Evolutionary conservation across 2,888 invertebrate genomes (phyloP).

Genomic region (Tineola bisselliella): DNA sequence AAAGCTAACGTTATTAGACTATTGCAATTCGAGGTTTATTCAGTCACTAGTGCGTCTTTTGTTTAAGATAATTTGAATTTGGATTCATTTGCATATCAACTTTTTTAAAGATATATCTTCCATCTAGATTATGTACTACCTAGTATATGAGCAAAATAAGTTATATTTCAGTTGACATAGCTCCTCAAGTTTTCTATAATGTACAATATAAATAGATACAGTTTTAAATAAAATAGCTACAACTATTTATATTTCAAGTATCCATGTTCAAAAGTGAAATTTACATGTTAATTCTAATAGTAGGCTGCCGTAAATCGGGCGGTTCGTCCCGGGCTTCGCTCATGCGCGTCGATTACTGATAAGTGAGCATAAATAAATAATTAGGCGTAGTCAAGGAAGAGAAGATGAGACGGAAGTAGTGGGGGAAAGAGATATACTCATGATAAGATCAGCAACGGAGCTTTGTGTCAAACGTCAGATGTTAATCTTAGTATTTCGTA

Average conservation of each 20-base stretch:
- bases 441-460: slow-evolving; percentile 62
- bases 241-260: background rate
- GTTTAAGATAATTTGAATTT: too few species aligned
- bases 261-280: background rate
- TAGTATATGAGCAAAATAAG: too few species aligned
- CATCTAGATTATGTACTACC: too few species aligned
- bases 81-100: too few species aligned
- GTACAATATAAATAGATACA: too few species aligned
- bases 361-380: slow-evolving; percentile 63
- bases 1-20: too few species aligned
- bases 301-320: slow-evolving; percentile 37
- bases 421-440: slow-evolving; percentile 14
- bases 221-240: background rate
- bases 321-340: slow-evolving; percentile 44
- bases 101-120: too few species aligned
- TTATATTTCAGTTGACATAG: too few species aligned
- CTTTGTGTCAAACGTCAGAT: slow-evolving; percentile 69
- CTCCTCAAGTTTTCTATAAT: too few species aligned
- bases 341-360: slow-evolving; percentile 62
- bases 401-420: slow-evolving; percentile 39
- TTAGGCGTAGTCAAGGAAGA: slow-evolving; percentile 37
- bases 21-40: too few species aligned
- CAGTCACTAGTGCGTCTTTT: too few species aligned
- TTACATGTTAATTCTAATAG: slow-evolving; percentile 5
- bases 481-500: slow-evolving; percentile 64